A percentile compares a stretch with the other conserved stretches of the same genome.
These are phyloP conservation scores for Halocynthia roretzi DNA, from an alignment of 23 tunicate species.

Conservation along the genomic window DNA sequence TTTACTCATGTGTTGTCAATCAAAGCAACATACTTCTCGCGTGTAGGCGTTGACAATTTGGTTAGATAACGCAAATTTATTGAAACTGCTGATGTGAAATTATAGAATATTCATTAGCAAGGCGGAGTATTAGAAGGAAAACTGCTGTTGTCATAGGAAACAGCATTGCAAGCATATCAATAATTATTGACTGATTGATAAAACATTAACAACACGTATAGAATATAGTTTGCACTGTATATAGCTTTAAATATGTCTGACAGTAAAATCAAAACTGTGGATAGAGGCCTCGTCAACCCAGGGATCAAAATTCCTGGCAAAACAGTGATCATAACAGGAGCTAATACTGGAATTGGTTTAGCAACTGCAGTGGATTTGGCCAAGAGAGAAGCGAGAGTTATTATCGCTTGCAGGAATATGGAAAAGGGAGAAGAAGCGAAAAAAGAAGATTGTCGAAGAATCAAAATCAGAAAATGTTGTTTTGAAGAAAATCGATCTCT, in stretches of 20 bases:
- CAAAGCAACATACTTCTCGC: too few species aligned
- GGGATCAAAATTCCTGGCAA: constrained; percentile 15
- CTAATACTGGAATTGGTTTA: constrained; percentile 24
- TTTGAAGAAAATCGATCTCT: constrained; percentile 9
- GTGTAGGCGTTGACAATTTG: too few species aligned
- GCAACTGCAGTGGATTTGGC: constrained; percentile 28
- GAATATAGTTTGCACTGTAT: too few species aligned
- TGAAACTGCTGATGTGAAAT: too few species aligned
- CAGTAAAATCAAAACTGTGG: constrained; percentile 5
- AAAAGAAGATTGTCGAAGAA: constrained; percentile 2
- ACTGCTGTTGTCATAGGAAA: too few species aligned
- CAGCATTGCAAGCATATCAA: too few species aligned
- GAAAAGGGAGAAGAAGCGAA: constrained; percentile 26
- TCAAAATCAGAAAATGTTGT: background rate
- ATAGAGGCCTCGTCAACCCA: constrained; percentile 4
- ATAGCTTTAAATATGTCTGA: background rate
- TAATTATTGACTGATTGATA: too few species aligned
- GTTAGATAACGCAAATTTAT: too few species aligned
- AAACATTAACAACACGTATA: too few species aligned
- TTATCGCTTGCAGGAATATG: constrained; percentile 23
- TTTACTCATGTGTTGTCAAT: too few species aligned
- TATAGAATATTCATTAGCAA: too few species aligned
- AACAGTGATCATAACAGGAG: constrained; percentile 22
- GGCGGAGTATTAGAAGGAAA: too few species aligned
- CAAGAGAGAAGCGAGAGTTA: constrained; percentile 21